phyloP scores from a whole-genome alignment of 2,797 vertebrate genomes.

The Pseudochirops cupreus region DNA sequence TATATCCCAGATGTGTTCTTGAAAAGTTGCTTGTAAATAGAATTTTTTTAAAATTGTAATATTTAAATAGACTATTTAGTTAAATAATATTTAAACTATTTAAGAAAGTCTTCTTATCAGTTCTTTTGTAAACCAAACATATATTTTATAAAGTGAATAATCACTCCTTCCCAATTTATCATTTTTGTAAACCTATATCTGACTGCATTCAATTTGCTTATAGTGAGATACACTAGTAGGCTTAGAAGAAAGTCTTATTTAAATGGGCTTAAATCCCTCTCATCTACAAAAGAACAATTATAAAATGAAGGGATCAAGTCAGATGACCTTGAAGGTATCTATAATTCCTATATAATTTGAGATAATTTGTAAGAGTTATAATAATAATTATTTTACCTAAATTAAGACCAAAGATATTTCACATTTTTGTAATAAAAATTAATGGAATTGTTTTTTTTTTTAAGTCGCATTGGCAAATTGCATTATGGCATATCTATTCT shows the following conservation, averaged over 20 bases:
- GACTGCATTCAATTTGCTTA: conserved; percentile 15
- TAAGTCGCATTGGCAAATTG: conserved; percentile 12
- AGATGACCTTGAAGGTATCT: not conserved
- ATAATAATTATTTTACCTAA: conserved; percentile 33
- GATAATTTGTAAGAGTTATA: not conserved
- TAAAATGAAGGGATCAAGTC: not conserved
- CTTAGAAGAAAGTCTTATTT: not conserved
- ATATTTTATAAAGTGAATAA: not conserved
- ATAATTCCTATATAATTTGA: not conserved
- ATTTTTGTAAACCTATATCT: conserved; percentile 18
- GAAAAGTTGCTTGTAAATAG: not conserved
- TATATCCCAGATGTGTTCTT: not conserved
- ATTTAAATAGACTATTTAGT: conserved; percentile 23
- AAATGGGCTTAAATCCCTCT: not conserved
- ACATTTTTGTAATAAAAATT: conserved; percentile 47
- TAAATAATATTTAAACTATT: conserved; percentile 34
- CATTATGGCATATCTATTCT: not conserved
- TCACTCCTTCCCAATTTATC: not conserved
- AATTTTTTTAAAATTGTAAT: conserved; percentile 29
- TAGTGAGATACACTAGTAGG: not conserved
- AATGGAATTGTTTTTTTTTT: not conserved
- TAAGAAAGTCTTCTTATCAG: conserved; percentile 4
- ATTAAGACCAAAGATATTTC: conserved; percentile 35
- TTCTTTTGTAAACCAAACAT: not conserved
- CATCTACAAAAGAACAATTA: not conserved